Evolutionary conservation across 2,797 vertebrate species (phyloP).

Genomic region (Cynopterus sphinx): DNA sequence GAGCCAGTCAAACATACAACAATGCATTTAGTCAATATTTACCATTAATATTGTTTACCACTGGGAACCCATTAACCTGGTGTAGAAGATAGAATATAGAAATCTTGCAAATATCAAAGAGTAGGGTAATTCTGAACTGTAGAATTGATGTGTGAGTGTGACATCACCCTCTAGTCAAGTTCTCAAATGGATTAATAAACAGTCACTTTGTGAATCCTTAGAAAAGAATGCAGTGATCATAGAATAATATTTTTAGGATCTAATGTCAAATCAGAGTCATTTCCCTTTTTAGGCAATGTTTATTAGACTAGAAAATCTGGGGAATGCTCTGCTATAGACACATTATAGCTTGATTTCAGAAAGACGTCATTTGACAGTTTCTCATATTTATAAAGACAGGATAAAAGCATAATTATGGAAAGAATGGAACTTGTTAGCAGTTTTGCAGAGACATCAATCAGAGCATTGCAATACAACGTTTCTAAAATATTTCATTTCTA

Average conservation of each 20-base stretch:
- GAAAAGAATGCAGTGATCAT: conserved; percentile 52
- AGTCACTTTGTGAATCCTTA: not conserved
- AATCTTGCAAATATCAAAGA: conserved; percentile 26
- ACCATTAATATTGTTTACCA: not conserved
- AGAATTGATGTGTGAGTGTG: not conserved
- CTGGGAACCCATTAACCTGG: not conserved
- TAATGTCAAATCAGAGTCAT: not conserved
- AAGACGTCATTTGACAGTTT: not conserved
- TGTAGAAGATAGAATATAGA: not conserved
- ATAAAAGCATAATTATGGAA: not conserved
- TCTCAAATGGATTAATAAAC: conserved; percentile 36
- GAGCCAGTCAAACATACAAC: too few relatives aligned
- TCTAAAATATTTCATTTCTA: not conserved
- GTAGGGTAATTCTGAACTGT: not conserved
- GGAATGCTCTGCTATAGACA: conserved; percentile 12
- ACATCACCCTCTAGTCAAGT: not conserved
- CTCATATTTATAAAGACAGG: conserved; percentile 5
- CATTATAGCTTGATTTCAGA: not conserved
- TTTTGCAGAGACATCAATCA: not conserved
- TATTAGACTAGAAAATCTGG: conserved; percentile 24
- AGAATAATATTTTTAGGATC: conserved; percentile 2
- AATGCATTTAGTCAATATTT: not conserved
- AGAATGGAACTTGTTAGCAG: not conserved
- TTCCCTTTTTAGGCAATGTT: conserved; percentile 61
- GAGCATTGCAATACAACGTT: not conserved